Evolutionary conservation across 1,140 invertebrate species (phyloP).

Genomic region (Anthonomus grandis): DNA sequence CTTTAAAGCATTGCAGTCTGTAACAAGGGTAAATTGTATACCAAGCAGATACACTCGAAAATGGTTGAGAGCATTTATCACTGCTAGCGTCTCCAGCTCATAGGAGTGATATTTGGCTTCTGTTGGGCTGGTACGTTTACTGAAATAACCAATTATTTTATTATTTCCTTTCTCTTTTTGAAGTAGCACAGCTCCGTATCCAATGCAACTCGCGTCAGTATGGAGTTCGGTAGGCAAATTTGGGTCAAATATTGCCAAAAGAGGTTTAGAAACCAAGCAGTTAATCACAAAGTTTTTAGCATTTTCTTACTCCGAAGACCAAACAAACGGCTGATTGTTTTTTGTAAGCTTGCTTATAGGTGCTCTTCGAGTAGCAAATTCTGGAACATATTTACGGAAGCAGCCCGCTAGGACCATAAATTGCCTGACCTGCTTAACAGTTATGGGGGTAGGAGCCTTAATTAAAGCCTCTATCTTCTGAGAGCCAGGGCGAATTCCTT

Average conservation of each 20-base stretch:
- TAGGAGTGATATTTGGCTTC: slow-evolving; percentile 46
- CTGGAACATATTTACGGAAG: slow-evolving; percentile 39
- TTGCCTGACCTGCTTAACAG: slow-evolving; percentile 40
- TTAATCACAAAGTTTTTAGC: slow-evolving; percentile 31
- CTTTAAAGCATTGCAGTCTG: slow-evolving; percentile 42
- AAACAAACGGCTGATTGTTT: slow-evolving; percentile 35
- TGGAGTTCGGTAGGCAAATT: slow-evolving; percentile 37
- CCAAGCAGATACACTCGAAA: slow-evolving; percentile 34
- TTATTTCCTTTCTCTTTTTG: slow-evolving; percentile 33
- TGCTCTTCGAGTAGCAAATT: slow-evolving; percentile 39
- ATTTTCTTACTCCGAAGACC: slow-evolving; percentile 31
- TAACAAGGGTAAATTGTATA: slow-evolving; percentile 38
- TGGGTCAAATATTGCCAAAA: slow-evolving; percentile 42
- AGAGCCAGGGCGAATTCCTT: too few relatives aligned
- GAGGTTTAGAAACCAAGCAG: slow-evolving; percentile 24
- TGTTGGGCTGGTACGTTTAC: slow-evolving; percentile 33
- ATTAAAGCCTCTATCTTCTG: too few relatives aligned
- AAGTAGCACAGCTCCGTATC: slow-evolving; percentile 43
- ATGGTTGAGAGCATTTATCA: slow-evolving; percentile 39
- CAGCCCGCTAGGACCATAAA: slow-evolving; percentile 38
- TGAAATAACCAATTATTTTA: slow-evolving; percentile 41
- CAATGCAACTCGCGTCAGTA: slow-evolving; percentile 40
- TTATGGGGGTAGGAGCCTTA: too few relatives aligned
- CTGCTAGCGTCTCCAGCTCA: slow-evolving; percentile 46
- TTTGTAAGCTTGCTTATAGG: slow-evolving; percentile 38